Conservation (phyloP, 2,113 vertebrate genomes). For the Phrynosoma platyrhinos region DNA sequence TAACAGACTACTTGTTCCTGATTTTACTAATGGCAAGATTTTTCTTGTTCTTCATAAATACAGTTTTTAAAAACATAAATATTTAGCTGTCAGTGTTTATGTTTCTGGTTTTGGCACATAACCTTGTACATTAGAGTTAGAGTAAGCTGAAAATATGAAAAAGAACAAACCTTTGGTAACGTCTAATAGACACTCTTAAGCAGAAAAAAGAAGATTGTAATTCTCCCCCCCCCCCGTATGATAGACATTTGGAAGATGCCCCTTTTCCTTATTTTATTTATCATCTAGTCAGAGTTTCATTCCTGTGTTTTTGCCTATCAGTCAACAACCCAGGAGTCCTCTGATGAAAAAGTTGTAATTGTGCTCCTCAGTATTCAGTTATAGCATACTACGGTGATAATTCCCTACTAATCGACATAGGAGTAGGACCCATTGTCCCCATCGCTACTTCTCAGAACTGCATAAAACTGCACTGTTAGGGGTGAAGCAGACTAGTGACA, state of each 20-base stretch:
- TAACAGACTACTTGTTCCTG: background rate
- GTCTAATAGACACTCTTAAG: background rate
- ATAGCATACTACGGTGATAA: too few relatives aligned
- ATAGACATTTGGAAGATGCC: background rate
- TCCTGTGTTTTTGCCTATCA: background rate
- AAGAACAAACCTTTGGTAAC: background rate
- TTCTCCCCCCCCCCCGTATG: background rate
- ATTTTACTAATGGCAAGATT: background rate
- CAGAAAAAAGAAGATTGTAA: too few relatives aligned
- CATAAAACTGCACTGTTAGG: too few relatives aligned
- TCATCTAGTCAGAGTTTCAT: background rate
- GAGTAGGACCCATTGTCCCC: too few relatives aligned
- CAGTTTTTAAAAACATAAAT: background rate
- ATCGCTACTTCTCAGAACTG: too few relatives aligned
- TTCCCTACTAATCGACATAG: too few relatives aligned
- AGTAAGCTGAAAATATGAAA: background rate
- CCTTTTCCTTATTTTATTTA: background rate
- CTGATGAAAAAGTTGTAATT: background rate
- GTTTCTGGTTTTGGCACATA: background rate
- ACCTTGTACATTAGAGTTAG: background rate
- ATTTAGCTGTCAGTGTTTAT: background rate
- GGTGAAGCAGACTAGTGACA: too few relatives aligned
- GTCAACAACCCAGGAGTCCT: background rate
- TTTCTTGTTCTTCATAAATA: background rate
- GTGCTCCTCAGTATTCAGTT: rapidly evolving